Evolutionary conservation across 1,140 invertebrate species (phyloP).

Genomic region (Gyrodactylus bullatarudis): DNA sequence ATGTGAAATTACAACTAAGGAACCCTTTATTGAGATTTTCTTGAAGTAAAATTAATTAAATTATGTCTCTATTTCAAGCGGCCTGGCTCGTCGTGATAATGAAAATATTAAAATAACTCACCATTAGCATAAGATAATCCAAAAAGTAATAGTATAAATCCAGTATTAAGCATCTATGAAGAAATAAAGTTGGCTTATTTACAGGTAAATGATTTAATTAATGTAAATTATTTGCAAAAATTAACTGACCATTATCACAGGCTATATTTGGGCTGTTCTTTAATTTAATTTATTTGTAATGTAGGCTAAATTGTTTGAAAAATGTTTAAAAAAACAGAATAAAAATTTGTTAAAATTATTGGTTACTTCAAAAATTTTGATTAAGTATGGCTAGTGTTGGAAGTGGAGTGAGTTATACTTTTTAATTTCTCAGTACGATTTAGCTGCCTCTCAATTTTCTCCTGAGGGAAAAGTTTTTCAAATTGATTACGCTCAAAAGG

Average conservation of each 20-base stretch:
- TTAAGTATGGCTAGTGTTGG: neutral
- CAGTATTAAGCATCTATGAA: neutral
- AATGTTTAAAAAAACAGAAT: neutral
- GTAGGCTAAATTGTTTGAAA: neutral
- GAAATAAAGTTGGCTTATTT: neutral
- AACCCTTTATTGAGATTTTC: neutral
- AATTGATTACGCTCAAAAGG: slow-evolving; percentile 96
- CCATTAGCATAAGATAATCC: neutral
- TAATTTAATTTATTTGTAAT: neutral
- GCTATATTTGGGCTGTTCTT: neutral
- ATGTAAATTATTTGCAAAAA: neutral
- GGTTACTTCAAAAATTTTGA: neutral
- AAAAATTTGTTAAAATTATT: neutral
- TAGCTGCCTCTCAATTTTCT: slow-evolving; percentile 95
- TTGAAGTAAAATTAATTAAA: neutral
- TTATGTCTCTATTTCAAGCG: neutral
- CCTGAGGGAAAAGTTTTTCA: slow-evolving; percentile 92
- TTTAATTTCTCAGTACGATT: slow-evolving; percentile 45
- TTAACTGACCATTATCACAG: neutral
- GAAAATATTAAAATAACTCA: neutral
- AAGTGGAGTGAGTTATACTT: slow-evolving; percentile 1
- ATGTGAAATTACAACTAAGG: neutral
- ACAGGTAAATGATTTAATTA: neutral
- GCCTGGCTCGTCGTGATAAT: neutral
- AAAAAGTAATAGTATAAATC: neutral